A percentile compares a stretch with the other conserved stretches of the same genome.
phyloP scores from a whole-genome alignment of 2,113 vertebrate species.

The Oxyura jamaicensis region DNA sequence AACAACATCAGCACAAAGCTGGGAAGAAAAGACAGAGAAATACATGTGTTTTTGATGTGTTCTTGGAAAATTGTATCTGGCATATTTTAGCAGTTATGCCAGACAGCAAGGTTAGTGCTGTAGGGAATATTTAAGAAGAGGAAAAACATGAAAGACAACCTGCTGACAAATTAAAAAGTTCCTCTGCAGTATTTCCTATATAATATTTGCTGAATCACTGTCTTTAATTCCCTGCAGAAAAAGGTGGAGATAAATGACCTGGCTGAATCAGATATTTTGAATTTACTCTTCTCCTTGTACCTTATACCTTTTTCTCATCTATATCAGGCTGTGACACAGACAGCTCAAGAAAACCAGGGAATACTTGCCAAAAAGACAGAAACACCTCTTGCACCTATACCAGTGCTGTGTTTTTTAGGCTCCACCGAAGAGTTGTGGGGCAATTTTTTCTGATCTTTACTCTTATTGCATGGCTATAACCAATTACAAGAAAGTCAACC shows the following conservation, averaged over 20 bases:
- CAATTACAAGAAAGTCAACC: neutral
- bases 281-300: neutral
- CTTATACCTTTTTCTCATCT: neutral
- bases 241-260: neutral
- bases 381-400: neutral
- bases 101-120: neutral
- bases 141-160: neutral
- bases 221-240: neutral
- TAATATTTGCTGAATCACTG: neutral
- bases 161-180: neutral
- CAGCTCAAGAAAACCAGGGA: neutral
- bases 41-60: accelerated
- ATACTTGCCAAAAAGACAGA: neutral
- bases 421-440: neutral
- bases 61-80: neutral
- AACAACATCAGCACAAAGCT: neutral
- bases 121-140: neutral
- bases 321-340: neutral
- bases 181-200: neutral
- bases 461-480: neutral
- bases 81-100: neutral
- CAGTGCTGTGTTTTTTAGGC: neutral
- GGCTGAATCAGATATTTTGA: neutral
- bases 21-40: neutral
- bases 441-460: neutral